Base-by-base conservation (phyloP, 2,797 vertebrate species). In the Rhinatrema bivittatum region DNA sequence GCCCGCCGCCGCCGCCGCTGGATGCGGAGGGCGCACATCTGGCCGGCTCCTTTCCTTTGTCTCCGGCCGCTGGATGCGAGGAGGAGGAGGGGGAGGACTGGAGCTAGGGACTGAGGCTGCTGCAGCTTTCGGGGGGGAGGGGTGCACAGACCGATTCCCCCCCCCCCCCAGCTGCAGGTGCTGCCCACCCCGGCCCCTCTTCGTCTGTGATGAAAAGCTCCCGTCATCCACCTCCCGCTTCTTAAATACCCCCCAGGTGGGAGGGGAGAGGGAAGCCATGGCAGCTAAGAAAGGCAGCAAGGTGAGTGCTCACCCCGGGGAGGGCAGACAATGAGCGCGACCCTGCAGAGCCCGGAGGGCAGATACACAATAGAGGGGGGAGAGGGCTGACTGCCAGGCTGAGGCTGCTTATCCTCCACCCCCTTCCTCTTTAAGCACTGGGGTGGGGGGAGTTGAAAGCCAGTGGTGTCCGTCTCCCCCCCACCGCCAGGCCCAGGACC, bases 1-100 rank as follows among this genome's bases (percentile, higher is more conserved):
- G 70, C 44, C 10, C 28, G 81, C 85, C 80, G 79, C 65, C 70
- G 83, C 86, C 68, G 74, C 70, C 77, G 87, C 69, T 73, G 50
- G 68, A 79, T 68, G 70, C 62, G 68, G 27, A 60, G 41, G n/a
- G 37, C 10, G 39, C n/a, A n/a, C n/a, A n/a, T n/a, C n/a, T n/a
- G n/a, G n/a, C n/a, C n/a, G n/a, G n/a, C n/a, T n/a, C n/a, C n/a
- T n/a, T n/a, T 6, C 2, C 5, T 33, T 37, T 42, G 40, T 33
- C 51, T 38, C 10, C 9, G 42, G 46, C 24, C 27, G 16, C 28
- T 26, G 29, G 16, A 16, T 30, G 34, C 11, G 16, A 31, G 7
- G n/a, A 24, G 25, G 3, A 24, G 18, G 7, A 28, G 29, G 32
- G 12, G 4, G 42, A 16, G n/a, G 30, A 16, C 29, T 23, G 39